phyloP scores from a whole-genome alignment of 2,888 invertebrate species.

The Brenthis daphne region DNA sequence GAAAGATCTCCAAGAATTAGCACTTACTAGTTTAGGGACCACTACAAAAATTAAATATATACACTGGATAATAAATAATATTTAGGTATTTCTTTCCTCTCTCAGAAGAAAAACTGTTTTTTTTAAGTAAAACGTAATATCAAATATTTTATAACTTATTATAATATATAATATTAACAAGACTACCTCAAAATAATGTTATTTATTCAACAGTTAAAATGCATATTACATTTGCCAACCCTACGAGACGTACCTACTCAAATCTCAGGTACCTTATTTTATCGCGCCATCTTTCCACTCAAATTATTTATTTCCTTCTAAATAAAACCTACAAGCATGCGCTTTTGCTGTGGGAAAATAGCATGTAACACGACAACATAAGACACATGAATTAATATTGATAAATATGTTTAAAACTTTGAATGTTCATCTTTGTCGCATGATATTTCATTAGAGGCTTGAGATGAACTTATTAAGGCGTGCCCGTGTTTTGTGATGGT shows the following conservation, averaged over 20 bases:
- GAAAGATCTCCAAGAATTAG: too few relatives aligned
- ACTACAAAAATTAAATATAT: too few relatives aligned
- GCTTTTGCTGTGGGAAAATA: conserved; percentile 26
- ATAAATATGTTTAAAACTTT: conserved; percentile 37
- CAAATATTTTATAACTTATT: too few relatives aligned
- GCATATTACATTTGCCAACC: conserved; percentile 44
- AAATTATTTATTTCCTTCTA: conserved; percentile 63
- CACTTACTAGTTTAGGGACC: too few relatives aligned
- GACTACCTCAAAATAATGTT: neutral
- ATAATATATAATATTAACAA: too few relatives aligned
- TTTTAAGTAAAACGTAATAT: too few relatives aligned
- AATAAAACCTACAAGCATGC: conserved; percentile 42
- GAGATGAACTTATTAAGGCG: conserved; percentile 71
- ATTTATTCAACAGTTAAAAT: neutral
- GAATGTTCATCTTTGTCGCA: conserved; percentile 52
- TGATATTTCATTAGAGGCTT: conserved; percentile 69
- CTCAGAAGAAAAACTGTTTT: too few relatives aligned
- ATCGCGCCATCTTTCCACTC: conserved; percentile 67
- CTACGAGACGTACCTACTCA: conserved; percentile 47
- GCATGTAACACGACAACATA: conserved; percentile 35
- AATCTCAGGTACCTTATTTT: conserved; percentile 60
- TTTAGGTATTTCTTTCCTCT: too few relatives aligned
- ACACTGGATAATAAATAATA: too few relatives aligned
- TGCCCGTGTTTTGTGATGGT: conserved; percentile 43
- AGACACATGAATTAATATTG: conserved; percentile 12